Conservation (phyloP, 2,797 vertebrate genomes). For the Enteromius afrohamiltoni region DNA sequence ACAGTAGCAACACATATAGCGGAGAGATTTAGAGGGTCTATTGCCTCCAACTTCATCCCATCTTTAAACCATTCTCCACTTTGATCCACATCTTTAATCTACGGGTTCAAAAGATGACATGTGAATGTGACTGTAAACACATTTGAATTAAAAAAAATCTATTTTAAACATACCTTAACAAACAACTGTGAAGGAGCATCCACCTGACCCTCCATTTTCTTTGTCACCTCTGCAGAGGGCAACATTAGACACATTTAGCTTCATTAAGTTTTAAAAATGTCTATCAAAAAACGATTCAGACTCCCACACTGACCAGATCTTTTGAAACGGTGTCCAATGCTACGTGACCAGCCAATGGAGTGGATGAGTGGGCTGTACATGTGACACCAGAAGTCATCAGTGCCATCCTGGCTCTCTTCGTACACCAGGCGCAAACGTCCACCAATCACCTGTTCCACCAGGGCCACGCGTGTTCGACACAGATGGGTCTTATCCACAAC, state of each 20-base stretch:
- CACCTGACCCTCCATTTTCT: conserved; percentile 92
- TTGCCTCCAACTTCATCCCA: conserved; percentile 98
- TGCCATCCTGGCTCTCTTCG: conserved; percentile 93
- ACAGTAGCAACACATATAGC: conserved; percentile 99
- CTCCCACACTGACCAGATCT: conserved; percentile 84
- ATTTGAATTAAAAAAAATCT: background rate
- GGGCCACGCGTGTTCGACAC: conserved; percentile 92
- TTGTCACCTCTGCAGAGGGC: conserved; percentile 84
- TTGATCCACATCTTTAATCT: conserved; percentile 96
- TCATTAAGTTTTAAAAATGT: background rate
- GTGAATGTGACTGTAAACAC: background rate
- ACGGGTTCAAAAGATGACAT: conserved; percentile 15
- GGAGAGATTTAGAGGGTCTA: conserved; percentile 97
- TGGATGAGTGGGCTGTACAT: conserved; percentile 98
- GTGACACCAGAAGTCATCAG: conserved; percentile 99
- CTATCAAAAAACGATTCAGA: background rate
- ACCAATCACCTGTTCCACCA: conserved; percentile 94
- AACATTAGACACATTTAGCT: conserved; percentile 38
- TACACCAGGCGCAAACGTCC: conserved; percentile 93
- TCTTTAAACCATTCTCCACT: conserved; percentile 96
- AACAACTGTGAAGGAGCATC: conserved; percentile 92
- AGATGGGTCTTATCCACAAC: conserved; percentile 98
- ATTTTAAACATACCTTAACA: conserved; percentile 83
- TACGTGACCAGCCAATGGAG: conserved; percentile 95
- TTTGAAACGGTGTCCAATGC: conserved; percentile 98